phyloP scores from a whole-genome alignment of 2,888 invertebrate species.

The Bugulina stolonifera region DNA sequence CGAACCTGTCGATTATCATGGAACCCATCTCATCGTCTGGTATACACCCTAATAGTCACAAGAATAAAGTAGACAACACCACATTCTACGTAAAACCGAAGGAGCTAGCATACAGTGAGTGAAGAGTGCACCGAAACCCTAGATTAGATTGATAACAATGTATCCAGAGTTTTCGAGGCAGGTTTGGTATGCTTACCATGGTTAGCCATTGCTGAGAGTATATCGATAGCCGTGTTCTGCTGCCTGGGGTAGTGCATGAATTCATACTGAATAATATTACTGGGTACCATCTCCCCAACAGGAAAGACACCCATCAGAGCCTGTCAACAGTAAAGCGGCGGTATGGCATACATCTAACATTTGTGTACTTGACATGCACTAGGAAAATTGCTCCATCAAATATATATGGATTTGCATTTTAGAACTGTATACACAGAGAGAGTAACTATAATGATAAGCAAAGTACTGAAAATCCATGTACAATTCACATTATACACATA shows the following conservation, averaged over 20 bases:
- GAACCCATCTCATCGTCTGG: conserved; percentile 84
- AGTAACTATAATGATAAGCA: too few relatives aligned
- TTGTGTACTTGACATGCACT: too few relatives aligned
- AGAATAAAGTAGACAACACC: too few relatives aligned
- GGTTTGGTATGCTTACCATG: conserved; percentile 64
- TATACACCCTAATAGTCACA: conserved; percentile 64
- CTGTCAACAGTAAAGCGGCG: background rate
- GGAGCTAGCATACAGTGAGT: too few relatives aligned
- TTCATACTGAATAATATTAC: conserved; percentile 72
- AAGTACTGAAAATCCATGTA: too few relatives aligned
- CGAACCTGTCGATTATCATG: conserved; percentile 77
- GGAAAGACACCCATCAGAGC: conserved; percentile 74
- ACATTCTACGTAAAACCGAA: too few relatives aligned
- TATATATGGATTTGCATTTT: too few relatives aligned
- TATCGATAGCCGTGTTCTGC: conserved; percentile 83
- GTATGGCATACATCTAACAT: too few relatives aligned
- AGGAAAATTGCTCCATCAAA: too few relatives aligned
- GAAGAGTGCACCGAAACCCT: background rate
- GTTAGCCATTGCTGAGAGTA: conserved; percentile 90
- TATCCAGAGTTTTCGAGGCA: too few relatives aligned
- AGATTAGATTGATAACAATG: conserved; percentile 27
- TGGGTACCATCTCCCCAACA: conserved; percentile 69
- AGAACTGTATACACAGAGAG: too few relatives aligned
- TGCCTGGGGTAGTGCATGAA: conserved; percentile 92
- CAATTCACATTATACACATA: too few relatives aligned